Evolutionary conservation across 1,140 invertebrate species (phyloP).

Genomic region (Littorina saxatilis): DNA sequence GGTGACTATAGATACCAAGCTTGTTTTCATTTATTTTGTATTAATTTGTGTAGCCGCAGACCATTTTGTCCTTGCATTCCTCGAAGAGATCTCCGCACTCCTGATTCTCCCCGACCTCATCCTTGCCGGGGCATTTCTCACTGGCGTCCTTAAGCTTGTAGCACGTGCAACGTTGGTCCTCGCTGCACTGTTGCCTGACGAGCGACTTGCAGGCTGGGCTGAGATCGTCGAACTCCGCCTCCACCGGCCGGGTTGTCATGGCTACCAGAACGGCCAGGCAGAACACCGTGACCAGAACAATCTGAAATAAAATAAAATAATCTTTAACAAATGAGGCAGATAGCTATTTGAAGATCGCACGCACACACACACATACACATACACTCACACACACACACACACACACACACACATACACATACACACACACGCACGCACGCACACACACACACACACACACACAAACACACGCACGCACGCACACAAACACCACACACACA

Average conservation of each 20-base stretch:
- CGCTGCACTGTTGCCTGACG: neutral
- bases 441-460: too few relatives aligned
- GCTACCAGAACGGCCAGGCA: neutral
- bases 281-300: neutral
- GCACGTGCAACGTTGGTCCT: neutral
- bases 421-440: too few relatives aligned
- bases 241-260: neutral
- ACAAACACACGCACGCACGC: too few relatives aligned
- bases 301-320: neutral
- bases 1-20: too few relatives aligned
- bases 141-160: neutral
- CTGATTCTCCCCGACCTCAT: too few relatives aligned
- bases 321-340: neutral
- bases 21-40: too few relatives aligned
- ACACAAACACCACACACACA: too few relatives aligned
- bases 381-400: too few relatives aligned
- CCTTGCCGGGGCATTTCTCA: too few relatives aligned
- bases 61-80: too few relatives aligned
- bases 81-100: too few relatives aligned
- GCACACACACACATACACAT: neutral
- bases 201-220: neutral
- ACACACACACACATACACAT: neutral
- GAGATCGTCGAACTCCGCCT: neutral
- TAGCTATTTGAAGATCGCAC: neutral
- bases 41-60: too few relatives aligned